Conservation (phyloP, 2,888 invertebrate genomes). For the Empis stercorea region DNA sequence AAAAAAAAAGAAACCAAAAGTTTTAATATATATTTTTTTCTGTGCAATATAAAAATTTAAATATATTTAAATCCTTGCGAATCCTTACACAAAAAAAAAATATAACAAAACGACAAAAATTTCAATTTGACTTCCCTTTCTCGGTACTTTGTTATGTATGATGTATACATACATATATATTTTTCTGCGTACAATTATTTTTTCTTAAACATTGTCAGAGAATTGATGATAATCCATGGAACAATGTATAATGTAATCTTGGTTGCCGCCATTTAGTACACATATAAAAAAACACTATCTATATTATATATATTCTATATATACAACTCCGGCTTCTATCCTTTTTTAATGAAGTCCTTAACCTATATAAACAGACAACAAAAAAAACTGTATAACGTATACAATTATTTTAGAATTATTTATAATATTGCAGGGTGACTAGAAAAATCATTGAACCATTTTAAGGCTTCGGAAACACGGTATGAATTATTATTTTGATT, state of each 20-base stretch:
- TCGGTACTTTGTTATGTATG: not conserved
- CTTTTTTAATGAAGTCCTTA: not conserved
- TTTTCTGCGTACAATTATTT: not conserved
- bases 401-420: not conserved
- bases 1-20: no score
- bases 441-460: not conserved
- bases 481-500: no score
- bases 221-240: not conserved
- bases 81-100: no score
- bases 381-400: not conserved
- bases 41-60: no score
- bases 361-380: not conserved
- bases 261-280: not conserved
- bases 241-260: not conserved
- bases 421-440: not conserved
- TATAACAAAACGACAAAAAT: not conserved
- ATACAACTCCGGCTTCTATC: not conserved
- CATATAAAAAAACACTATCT: no score
- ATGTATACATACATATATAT: no score
- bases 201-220: not conserved
- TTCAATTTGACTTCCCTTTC: not conserved
- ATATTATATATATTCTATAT: no score
- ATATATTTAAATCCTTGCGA: no score
- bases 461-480: not conserved
- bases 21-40: no score